A percentile compares a stretch with the other conserved stretches of the same genome.
These are phyloP conservation scores for Cactoblastis cactorum DNA, from an alignment of 2,888 invertebrate genomes.

Conservation along the genomic window DNA sequence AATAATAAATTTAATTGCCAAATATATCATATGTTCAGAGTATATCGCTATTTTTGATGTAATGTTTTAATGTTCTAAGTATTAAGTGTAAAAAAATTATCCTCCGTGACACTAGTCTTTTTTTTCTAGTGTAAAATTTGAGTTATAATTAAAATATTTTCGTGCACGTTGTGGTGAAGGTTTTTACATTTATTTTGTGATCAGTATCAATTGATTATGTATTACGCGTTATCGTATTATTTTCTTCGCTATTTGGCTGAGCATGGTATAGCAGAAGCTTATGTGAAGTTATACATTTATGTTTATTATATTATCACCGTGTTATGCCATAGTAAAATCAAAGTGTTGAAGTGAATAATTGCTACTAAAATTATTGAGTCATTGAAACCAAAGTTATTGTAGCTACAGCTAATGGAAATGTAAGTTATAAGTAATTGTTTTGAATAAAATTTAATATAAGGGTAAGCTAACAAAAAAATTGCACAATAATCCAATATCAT, in stretches of 20 bases:
- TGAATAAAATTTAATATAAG: slow-evolving; percentile 1
- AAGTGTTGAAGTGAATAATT: neutral
- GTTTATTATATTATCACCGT: neutral
- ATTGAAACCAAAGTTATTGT: neutral
- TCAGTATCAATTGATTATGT: too few relatives aligned
- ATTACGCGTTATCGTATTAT: too few relatives aligned
- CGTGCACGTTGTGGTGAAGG: neutral
- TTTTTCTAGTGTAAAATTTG: neutral
- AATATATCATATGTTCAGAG: neutral
- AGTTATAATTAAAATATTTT: neutral
- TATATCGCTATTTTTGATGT: slow-evolving; percentile 5
- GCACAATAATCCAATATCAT: neutral
- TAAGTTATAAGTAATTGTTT: neutral
- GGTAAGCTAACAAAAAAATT: neutral
- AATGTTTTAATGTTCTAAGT: neutral
- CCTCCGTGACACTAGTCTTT: neutral
- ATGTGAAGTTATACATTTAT: neutral
- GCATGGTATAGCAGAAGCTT: neutral
- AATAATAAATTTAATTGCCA: neutral
- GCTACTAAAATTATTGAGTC: neutral
- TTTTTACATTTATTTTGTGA: too few relatives aligned
- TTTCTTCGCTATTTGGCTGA: neutral
- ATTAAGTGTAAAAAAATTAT: neutral
- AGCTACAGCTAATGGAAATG: neutral
- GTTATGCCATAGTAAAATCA: neutral